Evolutionary conservation across 2,797 vertebrate species (phyloP).

Genomic region (Smutsia gigantea): DNA sequence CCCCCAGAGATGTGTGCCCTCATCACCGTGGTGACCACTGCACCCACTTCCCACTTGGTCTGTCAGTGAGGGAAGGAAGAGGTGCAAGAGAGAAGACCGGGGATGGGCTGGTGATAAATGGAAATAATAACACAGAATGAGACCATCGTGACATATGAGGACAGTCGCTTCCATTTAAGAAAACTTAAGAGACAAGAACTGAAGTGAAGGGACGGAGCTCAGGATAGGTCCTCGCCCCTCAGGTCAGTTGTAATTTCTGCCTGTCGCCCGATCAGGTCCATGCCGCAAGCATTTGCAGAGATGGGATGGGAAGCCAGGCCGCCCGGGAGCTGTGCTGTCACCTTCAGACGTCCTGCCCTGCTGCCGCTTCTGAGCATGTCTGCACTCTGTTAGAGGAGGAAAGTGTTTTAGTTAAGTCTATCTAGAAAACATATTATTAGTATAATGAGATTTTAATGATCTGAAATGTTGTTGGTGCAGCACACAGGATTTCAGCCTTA

Average conservation of each 20-base stretch:
- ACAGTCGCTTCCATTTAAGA: neutral
- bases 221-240: accelerated
- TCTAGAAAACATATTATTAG: constrained; percentile 57
- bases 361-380: neutral
- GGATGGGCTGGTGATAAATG: accelerated
- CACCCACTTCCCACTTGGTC: accelerated
- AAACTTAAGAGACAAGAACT: too few relatives aligned
- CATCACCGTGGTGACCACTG: accelerated
- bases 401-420: neutral
- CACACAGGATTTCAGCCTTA: neutral
- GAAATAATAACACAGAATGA: neutral
- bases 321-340: accelerated
- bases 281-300: accelerated
- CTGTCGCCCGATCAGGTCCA: accelerated
- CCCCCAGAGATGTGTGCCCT: neutral
- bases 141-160: neutral
- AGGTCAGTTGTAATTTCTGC: neutral
- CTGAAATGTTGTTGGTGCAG: constrained; percentile 28
- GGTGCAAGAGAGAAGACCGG: neutral
- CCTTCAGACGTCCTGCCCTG: accelerated
- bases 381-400: neutral
- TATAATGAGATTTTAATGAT: constrained; percentile 68
- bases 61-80: neutral
- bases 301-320: accelerated
- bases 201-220: neutral